Evolutionary conservation across 1,140 invertebrate species (phyloP), one percentile per base, ranked within the genome.

Genomic region (Halesus radiatus): DNA sequence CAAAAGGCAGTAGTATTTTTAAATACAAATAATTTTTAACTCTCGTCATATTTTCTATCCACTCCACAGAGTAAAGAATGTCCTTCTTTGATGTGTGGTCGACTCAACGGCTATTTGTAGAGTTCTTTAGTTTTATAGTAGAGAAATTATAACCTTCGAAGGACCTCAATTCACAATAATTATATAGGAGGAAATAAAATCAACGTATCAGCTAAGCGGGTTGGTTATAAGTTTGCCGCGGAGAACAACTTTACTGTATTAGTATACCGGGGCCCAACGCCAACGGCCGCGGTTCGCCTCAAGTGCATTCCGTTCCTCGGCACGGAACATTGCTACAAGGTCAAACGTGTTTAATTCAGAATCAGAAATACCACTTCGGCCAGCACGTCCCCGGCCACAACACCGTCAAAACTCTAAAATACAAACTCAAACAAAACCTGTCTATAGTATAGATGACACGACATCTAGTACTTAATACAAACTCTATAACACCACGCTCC

Each of bases 301-400:
- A 66, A 66, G 62, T 66, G 62, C 62, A 66, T 66, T 66, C 62
- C 62, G 26, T 29, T 66, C 26, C 62, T 26, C 20, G 68, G 10
- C 68, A 72, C 68, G 68, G 68, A 53, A 23, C 68, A 6, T 72
- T 26, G 52, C 68, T 50, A 53, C 68, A 72, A 72, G 68, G 68
- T 72, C 68, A 72, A 72, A 53, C 68, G 68, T 72, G 68, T 72
- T 70, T 23, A 23, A 72, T 72, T 72, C 68, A 72, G n/a, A n/a
- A n/a, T n/a, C n/a, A n/a, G 68, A 72, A 72, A 72, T 72, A 53
- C 29, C 29, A 26, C 50, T 72, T 53, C 20, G 22, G 20, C 4
- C 20, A 72, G 26, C 68, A 72, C 20, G 68, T 26, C 50, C n/a
- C 26, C 20, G 50, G 50, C 23, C 16, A 26, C 20, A 23, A 16